These are phyloP conservation scores for Cecidostiba fungosa DNA, from an alignment of 2,888 invertebrate genomes.

Conservation along the genomic window DNA sequence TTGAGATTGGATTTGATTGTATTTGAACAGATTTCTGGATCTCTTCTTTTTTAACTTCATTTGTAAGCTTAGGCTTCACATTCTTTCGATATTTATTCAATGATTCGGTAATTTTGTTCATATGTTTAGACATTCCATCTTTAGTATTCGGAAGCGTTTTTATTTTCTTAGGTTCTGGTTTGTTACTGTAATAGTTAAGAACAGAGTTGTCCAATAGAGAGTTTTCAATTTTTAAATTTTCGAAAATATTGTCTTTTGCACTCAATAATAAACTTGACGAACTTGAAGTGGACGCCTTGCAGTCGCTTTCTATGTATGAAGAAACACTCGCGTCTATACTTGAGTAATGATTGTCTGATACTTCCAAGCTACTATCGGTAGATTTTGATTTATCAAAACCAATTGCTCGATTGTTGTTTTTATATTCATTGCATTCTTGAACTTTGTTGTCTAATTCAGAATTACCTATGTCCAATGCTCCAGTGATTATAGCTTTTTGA, in stretches of 20 bases:
- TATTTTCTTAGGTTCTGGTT: background rate
- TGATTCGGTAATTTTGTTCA: slow-evolving; percentile 21
- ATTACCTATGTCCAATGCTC: background rate
- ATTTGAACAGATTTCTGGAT: background rate
- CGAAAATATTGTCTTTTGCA: slow-evolving; percentile 8
- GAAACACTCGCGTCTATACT: slow-evolving; percentile 9
- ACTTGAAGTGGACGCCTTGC: background rate
- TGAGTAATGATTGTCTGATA: slow-evolving; percentile 24
- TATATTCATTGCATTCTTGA: background rate
- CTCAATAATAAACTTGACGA: background rate
- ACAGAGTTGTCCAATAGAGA: background rate
- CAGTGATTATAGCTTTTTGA: slow-evolving; percentile 27
- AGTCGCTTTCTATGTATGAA: slow-evolving; percentile 8
- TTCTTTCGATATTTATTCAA: slow-evolving; percentile 34
- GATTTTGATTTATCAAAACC: background rate
- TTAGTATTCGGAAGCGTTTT: background rate
- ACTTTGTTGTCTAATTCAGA: background rate
- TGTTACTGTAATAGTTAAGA: background rate
- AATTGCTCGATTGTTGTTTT: background rate
- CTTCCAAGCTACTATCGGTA: slow-evolving; percentile 13
- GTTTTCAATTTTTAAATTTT: slow-evolving; percentile 16
- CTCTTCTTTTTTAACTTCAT: background rate
- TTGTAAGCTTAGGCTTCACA: background rate
- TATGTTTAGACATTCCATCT: slow-evolving; percentile 4
- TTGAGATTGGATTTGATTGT: background rate